Base-by-base conservation (phyloP, 2,797 vertebrate species). In the Lophotriccus pileatus region DNA sequence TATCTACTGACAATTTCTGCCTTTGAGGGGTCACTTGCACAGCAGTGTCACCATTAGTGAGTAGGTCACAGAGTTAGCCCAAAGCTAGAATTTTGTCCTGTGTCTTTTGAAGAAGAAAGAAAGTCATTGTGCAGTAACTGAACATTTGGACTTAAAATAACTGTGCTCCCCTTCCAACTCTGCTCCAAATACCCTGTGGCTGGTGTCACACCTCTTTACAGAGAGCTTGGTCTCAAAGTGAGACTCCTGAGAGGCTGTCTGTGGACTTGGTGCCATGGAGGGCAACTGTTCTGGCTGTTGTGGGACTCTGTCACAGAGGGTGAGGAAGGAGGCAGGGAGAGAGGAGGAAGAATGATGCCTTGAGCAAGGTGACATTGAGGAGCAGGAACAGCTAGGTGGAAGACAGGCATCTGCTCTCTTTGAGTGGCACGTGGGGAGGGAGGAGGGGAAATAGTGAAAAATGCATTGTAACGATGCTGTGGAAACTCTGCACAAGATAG, bases 131-230 rank as follows among this genome's bases (percentile, higher is more conserved):
- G 56, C 27, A 36, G 49, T 74, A 53, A 25, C 37, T 56, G 89
- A 74, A 87, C 41, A 7, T 63, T 93, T 80, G 68, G 34, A 77
- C 84, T 89, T 93, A 74, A 95, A 95, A 87, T 90, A 94, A 53
- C 75, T 23, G 16, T 53, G 25, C n/a, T 92, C 9, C 12, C 62
- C 58, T 92, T 76, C 55, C 79, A 90, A 44, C 66, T 73, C 49
- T 88, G 85, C 62, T 89, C 53, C 56, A 67, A 8, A 46, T 80
- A 41, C 46, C 64, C n/a, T 63, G 73, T 89, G 67, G 10, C 32
- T 66, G 47, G 46, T 77, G 68, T 34, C 0, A 5, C 41, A 88
- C 47, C 55, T 82, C 74, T 66, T 66, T 59, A 69, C 21, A 74
- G 55, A 87, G 75, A 76, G 10, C 34, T 81, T 76, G 58, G 32